phyloP scores from a whole-genome alignment of 2,888 invertebrate species.

The Harpalus rufipes region DNA sequence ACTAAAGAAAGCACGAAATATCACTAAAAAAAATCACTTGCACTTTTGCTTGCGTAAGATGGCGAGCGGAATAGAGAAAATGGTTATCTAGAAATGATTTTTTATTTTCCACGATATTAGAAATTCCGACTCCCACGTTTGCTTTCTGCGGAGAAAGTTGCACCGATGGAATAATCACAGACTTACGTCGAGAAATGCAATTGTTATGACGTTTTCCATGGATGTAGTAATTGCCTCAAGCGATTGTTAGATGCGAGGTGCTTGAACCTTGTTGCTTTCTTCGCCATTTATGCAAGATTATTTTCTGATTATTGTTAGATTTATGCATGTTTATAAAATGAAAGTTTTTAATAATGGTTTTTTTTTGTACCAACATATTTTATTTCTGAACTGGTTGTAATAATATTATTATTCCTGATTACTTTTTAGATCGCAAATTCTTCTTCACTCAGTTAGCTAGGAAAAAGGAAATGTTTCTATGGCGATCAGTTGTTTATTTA shows the following conservation, averaged over 20 bases:
- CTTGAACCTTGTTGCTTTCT: not conserved
- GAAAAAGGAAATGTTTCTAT: too few relatives aligned
- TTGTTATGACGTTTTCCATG: slow-evolving; percentile 37
- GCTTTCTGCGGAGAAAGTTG: slow-evolving; percentile 29
- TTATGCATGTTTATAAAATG: not conserved
- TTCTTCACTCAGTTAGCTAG: too few relatives aligned
- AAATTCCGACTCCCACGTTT: slow-evolving; percentile 41
- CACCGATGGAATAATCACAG: slow-evolving; percentile 13
- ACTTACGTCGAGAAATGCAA: slow-evolving; percentile 11
- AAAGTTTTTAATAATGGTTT: not conserved
- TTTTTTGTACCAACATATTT: too few relatives aligned
- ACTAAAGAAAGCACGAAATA: slow-evolving; percentile 44
- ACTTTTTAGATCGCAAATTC: too few relatives aligned
- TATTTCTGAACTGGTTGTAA: too few relatives aligned
- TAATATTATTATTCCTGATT: too few relatives aligned
- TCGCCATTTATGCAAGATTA: not conserved
- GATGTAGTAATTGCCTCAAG: not conserved
- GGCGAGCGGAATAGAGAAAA: slow-evolving; percentile 10
- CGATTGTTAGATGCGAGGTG: not conserved
- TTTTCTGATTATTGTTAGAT: too few relatives aligned
- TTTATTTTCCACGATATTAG: slow-evolving; percentile 52
- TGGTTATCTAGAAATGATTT: slow-evolving; percentile 22
- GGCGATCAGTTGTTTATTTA: too few relatives aligned
- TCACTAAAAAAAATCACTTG: slow-evolving; percentile 52
- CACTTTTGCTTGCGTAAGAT: slow-evolving; percentile 48